Conservation (phyloP, 2,113 vertebrate genomes). For the Sphaerodactylus townsendi region DNA sequence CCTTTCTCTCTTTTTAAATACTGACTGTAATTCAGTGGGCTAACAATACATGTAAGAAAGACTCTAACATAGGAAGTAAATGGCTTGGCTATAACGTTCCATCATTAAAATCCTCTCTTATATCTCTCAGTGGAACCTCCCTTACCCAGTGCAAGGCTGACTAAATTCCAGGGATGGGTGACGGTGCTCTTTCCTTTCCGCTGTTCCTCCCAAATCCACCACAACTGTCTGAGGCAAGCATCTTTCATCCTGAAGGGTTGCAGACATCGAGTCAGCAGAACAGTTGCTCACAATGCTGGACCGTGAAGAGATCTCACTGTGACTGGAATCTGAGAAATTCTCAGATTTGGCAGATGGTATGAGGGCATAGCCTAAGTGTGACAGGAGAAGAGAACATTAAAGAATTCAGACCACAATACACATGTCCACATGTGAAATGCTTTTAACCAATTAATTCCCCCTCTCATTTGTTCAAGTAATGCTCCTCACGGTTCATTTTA, state of each 20-base stretch:
- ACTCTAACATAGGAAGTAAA: neutral
- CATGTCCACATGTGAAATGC: neutral
- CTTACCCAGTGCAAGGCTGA: conserved; percentile 85
- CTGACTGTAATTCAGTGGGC: neutral
- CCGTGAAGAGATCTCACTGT: conserved; percentile 94
- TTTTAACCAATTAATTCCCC: neutral
- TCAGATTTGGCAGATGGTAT: conserved; percentile 83
- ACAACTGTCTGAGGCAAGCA: conserved; percentile 64
- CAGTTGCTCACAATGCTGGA: conserved; percentile 92
- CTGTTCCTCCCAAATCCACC: conserved; percentile 63
- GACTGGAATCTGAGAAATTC: conserved; percentile 91
- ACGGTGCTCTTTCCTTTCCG: conserved; percentile 68
- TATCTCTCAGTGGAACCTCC: neutral
- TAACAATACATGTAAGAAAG: neutral
- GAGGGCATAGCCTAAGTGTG: conserved; percentile 80
- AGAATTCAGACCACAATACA: neutral
- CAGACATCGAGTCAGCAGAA: conserved; percentile 88
- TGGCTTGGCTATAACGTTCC: neutral
- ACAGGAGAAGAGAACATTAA: conserved; percentile 9
- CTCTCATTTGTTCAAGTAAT: neutral
- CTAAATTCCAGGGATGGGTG: conserved; percentile 66
- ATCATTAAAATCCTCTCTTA: neutral
- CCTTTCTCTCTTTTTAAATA: neutral
- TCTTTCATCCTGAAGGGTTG: conserved; percentile 80
- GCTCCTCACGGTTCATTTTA: neutral